Evolutionary conservation across 2,797 vertebrate species (phyloP), one percentile per base, ranked within the genome.

Genomic region (Sebastes variabilis): DNA sequence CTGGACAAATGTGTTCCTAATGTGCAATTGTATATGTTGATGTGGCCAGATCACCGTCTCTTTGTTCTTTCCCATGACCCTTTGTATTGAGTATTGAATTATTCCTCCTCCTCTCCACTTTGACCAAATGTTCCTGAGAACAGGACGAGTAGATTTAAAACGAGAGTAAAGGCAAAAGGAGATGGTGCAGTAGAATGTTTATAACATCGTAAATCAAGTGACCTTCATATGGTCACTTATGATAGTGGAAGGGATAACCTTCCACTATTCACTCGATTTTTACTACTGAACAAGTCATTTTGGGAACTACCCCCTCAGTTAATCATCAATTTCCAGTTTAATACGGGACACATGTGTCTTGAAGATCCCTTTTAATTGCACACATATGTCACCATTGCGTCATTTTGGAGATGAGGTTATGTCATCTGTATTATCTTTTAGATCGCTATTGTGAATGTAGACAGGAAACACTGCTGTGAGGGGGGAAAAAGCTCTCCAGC

Each of bases 11-110:
- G 27, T 72, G 38, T 58, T 81, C 56, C 8, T 29, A 25, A 4
- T 27, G 14, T 68, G 29, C 16, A 71, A 2, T 34, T 65, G 22
- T 72, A 30, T 49, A 65, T 69, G 22, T 65, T 76, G 72, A 72
- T 79, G 72, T 36, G 29, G 7, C 67, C 32, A 77, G 60, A 52
- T 69, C 14, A 61, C 5, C 27, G 10, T 56, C 22, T 42, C 27
- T 74, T 52, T 78, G 25, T 83, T 77, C 73, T 69, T 73, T 74
- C 38, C 64, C 20, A 27, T 66, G 55, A 64, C 61, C 69, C 11
- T 58, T 77, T 69, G 20, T 76, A 69, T 81, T 72, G 59, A 67
- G 66, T 72, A 16, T 55, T 88, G 69, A 71, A 77, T 87, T 61
- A 86, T 90, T 81, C n/a, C 75, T 78, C 38, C 4, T 54, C 29